phyloP scores from a whole-genome alignment of 2,113 vertebrate genomes.

The Peucedramus taeniatus region DNA sequence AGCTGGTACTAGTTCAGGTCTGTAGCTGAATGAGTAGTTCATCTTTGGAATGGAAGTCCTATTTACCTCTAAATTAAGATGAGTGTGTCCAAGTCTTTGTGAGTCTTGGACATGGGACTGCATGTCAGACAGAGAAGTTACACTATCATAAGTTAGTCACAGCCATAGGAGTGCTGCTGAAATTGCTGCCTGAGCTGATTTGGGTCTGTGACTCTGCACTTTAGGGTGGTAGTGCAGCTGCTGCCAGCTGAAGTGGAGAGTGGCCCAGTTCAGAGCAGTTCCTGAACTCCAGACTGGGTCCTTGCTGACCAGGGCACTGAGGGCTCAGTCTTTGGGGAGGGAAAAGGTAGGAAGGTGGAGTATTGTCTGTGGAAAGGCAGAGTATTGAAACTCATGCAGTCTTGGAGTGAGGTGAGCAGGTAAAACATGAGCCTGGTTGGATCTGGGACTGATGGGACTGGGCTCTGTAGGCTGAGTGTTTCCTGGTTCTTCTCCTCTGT shows the following conservation, averaged over 20 bases:
- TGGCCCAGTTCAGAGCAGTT: background rate
- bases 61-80: background rate
- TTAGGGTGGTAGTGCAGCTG: background rate
- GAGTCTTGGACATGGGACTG: background rate
- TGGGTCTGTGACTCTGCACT: background rate
- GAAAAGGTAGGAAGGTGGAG: background rate
- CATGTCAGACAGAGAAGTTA: background rate
- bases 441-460: background rate
- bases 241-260: background rate
- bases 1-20: background rate
- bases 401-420: background rate
- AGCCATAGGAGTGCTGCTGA: background rate
- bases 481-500: background rate
- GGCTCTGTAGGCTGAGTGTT: background rate
- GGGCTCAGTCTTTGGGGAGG: background rate
- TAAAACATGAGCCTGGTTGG: background rate
- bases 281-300: background rate
- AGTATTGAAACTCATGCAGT: background rate
- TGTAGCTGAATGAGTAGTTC: background rate
- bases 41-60: background rate
- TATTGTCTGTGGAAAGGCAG: background rate
- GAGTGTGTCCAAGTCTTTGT: accelerated
- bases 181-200: background rate
- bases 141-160: too few relatives aligned
- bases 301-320: background rate